Conservation (phyloP, 2,797 vertebrate genomes). For the Meriones psammophilus region DNA sequence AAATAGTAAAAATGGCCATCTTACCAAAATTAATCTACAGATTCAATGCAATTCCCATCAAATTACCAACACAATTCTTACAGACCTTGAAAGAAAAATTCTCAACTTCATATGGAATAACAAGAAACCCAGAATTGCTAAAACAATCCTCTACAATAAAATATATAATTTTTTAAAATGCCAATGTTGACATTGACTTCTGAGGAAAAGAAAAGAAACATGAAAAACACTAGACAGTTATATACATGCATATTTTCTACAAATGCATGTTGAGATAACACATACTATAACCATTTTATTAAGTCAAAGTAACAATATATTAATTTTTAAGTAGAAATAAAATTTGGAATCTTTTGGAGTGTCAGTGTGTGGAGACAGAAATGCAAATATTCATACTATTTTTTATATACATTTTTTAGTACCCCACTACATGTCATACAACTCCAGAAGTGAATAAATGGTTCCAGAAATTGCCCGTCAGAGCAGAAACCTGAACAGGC, state of each 20-base stretch:
- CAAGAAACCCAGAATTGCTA: too few species aligned
- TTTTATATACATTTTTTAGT: conserved; percentile 13
- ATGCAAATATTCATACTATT: conserved; percentile 5
- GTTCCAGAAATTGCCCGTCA: conserved; percentile 10
- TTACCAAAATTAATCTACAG: too few species aligned
- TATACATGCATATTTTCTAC: neutral
- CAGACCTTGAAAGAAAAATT: too few species aligned
- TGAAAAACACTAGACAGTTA: neutral
- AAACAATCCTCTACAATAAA: too few species aligned
- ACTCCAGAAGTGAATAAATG: conserved; percentile 56
- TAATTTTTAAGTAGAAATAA: conserved; percentile 39
- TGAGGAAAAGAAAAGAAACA: neutral
- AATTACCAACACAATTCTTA: too few species aligned
- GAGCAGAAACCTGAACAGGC: conserved; percentile 1
- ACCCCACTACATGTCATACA: conserved; percentile 71
- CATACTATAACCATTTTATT: neutral
- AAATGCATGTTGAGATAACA: neutral
- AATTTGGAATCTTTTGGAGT: neutral
- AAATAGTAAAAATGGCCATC: too few species aligned
- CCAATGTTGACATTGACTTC: neutral
- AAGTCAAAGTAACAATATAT: neutral
- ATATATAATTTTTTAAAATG: neutral
- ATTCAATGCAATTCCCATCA: too few species aligned
- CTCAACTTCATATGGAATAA: too few species aligned
- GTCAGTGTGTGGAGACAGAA: neutral